A percentile compares a stretch with the other conserved stretches of the same genome.
These are phyloP conservation scores for Platycheirus rosarum DNA, from an alignment of 2,888 invertebrate species.

Conservation along the genomic window DNA sequence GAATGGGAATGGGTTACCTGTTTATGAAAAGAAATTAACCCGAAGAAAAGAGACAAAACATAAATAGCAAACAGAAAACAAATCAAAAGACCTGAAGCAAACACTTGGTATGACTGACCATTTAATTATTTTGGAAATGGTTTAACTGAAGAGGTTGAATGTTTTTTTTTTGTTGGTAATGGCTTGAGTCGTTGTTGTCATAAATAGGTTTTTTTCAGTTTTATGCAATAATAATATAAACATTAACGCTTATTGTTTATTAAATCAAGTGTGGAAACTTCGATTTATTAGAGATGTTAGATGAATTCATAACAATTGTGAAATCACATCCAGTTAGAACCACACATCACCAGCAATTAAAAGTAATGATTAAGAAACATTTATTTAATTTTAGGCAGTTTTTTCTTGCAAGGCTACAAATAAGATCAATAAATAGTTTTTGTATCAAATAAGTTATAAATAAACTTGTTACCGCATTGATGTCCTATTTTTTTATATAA, in stretches of 20 bases:
- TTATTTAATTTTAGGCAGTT: no score
- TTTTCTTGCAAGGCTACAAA: no score
- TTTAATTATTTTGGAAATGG: conserved; percentile 44
- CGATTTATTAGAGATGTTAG: conserved; percentile 38
- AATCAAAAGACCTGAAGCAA: conserved; percentile 17
- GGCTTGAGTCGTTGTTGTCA: conserved; percentile 15
- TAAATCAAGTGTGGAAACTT: conserved; percentile 25
- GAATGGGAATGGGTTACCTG: background rate
- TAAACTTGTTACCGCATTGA: no score
- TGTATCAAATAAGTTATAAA: no score
- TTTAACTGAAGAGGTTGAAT: conserved; percentile 6
- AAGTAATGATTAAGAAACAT: background rate
- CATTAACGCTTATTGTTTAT: conserved; percentile 20
- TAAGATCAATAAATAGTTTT: no score
- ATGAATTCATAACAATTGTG: no score
- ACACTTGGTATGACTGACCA: conserved; percentile 44
- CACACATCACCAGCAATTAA: background rate
- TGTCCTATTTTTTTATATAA: no score
- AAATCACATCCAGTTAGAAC: conserved; percentile 26
- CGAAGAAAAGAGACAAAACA: background rate
- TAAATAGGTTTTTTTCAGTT: conserved; percentile 5
- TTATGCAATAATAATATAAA: conserved; percentile 4
- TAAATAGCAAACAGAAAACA: conserved; percentile 10
- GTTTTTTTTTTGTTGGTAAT: conserved; percentile 12
- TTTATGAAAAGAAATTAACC: background rate